Percentiles rank a stretch among this genome's conserved stretches.
Conservation (phyloP, 2,113 vertebrate genomes). For the Seriola rivoliana region DNA sequence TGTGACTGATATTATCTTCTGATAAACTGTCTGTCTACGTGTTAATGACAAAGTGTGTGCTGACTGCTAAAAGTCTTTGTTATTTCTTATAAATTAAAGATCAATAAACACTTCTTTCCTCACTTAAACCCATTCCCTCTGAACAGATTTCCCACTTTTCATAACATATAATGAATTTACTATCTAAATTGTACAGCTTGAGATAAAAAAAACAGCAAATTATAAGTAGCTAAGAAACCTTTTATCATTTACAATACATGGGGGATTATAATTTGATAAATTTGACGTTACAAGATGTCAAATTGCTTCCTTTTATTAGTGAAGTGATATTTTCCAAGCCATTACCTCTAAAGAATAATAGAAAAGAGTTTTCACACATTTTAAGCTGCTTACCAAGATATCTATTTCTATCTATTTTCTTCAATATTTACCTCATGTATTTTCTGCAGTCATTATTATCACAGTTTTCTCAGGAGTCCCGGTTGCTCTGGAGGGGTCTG, state of each 20-base stretch:
- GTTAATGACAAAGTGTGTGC: not conserved
- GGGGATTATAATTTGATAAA: slow-evolving; percentile 11
- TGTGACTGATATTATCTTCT: not conserved
- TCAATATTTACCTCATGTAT: not conserved
- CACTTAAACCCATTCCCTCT: not conserved
- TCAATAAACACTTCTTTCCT: not conserved
- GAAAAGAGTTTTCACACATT: slow-evolving; percentile 2
- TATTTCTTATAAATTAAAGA: not conserved
- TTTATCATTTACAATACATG: slow-evolving; percentile 30
- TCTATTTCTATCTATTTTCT: too few relatives aligned
- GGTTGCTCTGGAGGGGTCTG: slow-evolving; percentile 20
- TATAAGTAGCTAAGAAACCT: slow-evolving; percentile 10
- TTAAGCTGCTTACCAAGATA: not conserved
- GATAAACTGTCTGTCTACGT: not conserved
- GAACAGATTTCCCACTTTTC: not conserved
- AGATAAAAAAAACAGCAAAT: slow-evolving; percentile 13
- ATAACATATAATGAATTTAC: not conserved
- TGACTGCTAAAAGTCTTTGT: not conserved
- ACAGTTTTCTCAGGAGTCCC: slow-evolving; percentile 46
- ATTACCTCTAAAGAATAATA: slow-evolving; percentile 8
- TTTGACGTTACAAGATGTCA: not conserved
- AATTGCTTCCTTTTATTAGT: not conserved
- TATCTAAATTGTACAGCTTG: slow-evolving; percentile 11
- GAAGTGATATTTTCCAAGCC: not conserved
- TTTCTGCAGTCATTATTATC: slow-evolving; percentile 27